Evolutionary conservation across 2,888 invertebrate species (phyloP).

Genomic region (Troilus luridus): DNA sequence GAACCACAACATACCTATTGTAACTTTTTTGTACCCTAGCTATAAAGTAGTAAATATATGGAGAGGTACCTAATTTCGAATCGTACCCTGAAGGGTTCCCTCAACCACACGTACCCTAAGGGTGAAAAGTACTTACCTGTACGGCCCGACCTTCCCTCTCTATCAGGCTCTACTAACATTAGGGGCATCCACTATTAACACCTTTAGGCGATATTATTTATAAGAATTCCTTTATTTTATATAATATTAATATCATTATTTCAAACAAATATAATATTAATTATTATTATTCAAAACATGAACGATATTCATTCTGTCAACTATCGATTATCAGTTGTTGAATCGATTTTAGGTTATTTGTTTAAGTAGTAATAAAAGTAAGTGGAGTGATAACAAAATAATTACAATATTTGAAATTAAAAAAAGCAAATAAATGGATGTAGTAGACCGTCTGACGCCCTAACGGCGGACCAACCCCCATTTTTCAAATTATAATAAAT

Average conservation of each 20-base stretch:
- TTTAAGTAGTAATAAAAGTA: no score
- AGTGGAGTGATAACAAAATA: no score
- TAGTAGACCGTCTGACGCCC: no score
- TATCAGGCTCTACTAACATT: neutral
- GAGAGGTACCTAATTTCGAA: conserved; percentile 20
- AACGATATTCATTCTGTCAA: no score
- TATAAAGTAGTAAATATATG: neutral
- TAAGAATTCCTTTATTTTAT: neutral
- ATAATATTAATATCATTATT: neutral
- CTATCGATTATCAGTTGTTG: no score
- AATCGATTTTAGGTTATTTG: no score
- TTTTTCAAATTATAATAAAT: no score
- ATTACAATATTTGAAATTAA: no score
- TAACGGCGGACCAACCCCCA: no score
- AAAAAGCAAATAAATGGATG: no score
- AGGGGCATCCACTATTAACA: neutral
- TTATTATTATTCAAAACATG: no score
- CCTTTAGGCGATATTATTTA: neutral
- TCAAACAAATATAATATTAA: no score
- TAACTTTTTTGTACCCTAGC: neutral
- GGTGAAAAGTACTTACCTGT: neutral
- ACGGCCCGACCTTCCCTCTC: neutral
- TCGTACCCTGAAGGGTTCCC: neutral
- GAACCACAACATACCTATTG: neutral
- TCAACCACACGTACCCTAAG: neutral